These are phyloP conservation scores for Sphenodon punctatus DNA, from an alignment of 2,797 vertebrate species.

Conservation along the genomic window DNA sequence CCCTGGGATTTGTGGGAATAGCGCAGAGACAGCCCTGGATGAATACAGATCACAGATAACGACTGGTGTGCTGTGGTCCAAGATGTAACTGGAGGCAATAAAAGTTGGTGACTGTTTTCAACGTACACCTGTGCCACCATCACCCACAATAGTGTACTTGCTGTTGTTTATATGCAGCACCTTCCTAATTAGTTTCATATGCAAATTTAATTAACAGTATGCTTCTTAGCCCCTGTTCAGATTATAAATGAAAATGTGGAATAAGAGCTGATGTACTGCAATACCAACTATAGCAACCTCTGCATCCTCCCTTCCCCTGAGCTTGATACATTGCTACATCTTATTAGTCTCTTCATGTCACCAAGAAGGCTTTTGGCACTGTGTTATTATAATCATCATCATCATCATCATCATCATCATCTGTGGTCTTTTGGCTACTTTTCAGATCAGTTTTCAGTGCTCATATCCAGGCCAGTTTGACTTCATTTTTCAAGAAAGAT, in stretches of 20 bases:
- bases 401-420: background rate
- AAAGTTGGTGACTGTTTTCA: too few relatives aligned
- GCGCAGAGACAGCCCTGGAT: too few relatives aligned
- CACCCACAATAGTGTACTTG: background rate
- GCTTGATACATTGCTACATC: background rate
- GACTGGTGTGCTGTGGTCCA: too few relatives aligned
- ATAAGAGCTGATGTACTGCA: background rate
- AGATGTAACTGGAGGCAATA: too few relatives aligned
- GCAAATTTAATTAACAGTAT: background rate
- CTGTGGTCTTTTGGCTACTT: background rate
- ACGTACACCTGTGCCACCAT: background rate
- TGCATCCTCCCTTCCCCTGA: background rate
- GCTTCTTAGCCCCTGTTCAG: background rate
- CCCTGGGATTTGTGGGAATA: too few relatives aligned
- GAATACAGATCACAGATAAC: too few relatives aligned
- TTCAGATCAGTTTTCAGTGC: slow-evolving; percentile 4
- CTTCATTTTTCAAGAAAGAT: slow-evolving; percentile 18
- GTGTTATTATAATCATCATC: background rate
- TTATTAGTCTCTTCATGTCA: background rate
- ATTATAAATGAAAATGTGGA: background rate
- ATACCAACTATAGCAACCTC: background rate
- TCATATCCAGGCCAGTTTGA: background rate
- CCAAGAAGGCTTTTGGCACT: background rate
- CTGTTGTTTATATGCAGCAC: background rate
- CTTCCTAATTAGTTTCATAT: background rate